Conservation (phyloP, 2,888 invertebrate species). For the Agrotis puta region DNA sequence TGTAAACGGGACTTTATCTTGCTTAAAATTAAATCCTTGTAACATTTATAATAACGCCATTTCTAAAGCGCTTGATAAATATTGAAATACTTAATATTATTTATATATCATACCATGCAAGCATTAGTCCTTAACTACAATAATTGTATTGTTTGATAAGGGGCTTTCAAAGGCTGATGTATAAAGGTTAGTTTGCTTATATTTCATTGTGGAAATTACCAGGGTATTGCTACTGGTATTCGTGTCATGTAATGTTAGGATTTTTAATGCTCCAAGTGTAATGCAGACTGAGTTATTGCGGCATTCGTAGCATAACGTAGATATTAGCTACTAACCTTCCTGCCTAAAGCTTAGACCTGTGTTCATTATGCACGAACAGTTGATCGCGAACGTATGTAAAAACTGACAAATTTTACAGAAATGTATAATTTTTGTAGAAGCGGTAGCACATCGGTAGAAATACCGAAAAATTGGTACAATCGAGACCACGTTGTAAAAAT, state of each 20-base stretch:
- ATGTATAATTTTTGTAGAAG: too few relatives aligned
- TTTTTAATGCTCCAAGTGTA: constrained; percentile 2
- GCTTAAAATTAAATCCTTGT: constrained; percentile 11
- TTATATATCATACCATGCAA: background rate
- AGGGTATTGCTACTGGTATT: background rate
- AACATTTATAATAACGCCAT: constrained; percentile 7
- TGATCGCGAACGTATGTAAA: too few relatives aligned
- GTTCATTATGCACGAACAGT: background rate
- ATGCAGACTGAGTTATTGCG: constrained; percentile 6
- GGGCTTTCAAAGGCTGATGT: background rate
- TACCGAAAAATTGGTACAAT: too few relatives aligned
- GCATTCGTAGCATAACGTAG: background rate
- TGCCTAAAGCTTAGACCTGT: background rate
- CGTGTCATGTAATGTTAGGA: background rate
- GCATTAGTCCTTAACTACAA: too few relatives aligned
- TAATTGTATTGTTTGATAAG: background rate
- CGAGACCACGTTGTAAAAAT: too few relatives aligned
- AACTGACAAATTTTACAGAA: too few relatives aligned
- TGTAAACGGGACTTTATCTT: constrained; percentile 22
- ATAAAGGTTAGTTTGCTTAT: background rate
- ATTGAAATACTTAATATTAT: background rate
- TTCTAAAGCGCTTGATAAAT: constrained; percentile 2
- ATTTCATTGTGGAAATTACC: background rate
- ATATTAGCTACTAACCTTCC: background rate
- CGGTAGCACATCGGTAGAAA: too few relatives aligned